Evolutionary conservation across 2,797 vertebrate genomes (phyloP), one percentile per base, ranked within the genome.

Genomic region (Peromyscus nudipes): DNA sequence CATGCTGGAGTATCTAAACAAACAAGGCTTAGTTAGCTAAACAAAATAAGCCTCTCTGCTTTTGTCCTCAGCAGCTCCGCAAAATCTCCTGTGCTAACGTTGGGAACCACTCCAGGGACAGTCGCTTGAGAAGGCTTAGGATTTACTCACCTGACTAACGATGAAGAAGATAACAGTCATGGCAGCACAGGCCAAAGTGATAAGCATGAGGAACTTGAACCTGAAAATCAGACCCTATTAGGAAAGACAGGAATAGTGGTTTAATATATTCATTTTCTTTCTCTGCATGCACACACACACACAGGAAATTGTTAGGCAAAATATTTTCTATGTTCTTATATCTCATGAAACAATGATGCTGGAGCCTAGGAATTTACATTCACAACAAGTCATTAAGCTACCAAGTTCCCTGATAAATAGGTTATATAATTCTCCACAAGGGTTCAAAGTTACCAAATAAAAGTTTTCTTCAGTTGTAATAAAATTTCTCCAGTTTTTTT

Each of bases 101-200:
- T 29, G 76, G 37, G 34, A 16, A n/a, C 0, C 17, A 75, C 43
- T 81, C 4, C 40, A 87, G 77, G 77, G 34, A 37, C 17, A 55
- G 13, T 57, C 62, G 62, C 71, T 23, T 5, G 4, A 77, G 75
- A 73, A 27, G 27, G 29, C 69, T 43, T 57, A 75, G 85, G 49
- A 21, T 73, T 37, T 49, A 93, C 98, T 98, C 96, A 99, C 99
- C 99, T 99, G 99, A 96, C 99, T 99, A 86, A 99, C 99, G 8
- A 99, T 99, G 98, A 99, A 99, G 98, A 99, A 99, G 98, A 99
- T 99, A 92, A 99, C 99, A 0, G 99, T 99, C 99, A 99, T 99
- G 27, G 99, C 99, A n/a, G 99, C 99, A 86, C 99, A 99, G 19
- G 99, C 98, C 98, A 99, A 97, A 16, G 99, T 99, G 95, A 99